Conservation (phyloP, 2,113 vertebrate species). For the Lepisosteus oculatus region DNA sequence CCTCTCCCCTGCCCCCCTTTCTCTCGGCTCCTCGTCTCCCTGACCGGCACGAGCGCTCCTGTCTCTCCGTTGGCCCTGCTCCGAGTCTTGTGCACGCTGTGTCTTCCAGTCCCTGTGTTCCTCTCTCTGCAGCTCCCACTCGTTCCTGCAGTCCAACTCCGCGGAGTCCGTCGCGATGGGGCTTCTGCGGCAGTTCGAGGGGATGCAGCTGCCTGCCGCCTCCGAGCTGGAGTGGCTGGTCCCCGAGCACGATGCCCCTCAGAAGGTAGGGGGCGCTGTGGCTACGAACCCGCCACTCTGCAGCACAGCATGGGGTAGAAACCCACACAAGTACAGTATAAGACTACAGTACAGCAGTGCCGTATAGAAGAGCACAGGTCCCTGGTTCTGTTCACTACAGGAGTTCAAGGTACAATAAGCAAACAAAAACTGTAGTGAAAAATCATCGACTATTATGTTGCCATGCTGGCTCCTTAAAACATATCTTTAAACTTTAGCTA, state of each 20-base stretch:
- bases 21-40: too few relatives aligned
- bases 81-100: not conserved
- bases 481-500: too few relatives aligned
- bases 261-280: constrained; percentile 75
- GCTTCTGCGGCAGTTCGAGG: constrained; percentile 92
- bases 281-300: too few relatives aligned
- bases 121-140: constrained; percentile 65
- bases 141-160: constrained; percentile 87
- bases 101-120: not conserved
- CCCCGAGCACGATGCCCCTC: constrained; percentile 89
- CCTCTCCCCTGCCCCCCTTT: not conserved
- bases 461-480: too few relatives aligned
- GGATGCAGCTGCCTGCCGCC: constrained; percentile 95
- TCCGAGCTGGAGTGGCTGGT: constrained; percentile 96
- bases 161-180: constrained; percentile 97
- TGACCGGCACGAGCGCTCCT: not conserved
- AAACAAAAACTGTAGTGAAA: too few relatives aligned
- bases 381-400: not conserved
- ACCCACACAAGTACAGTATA: too few relatives aligned
- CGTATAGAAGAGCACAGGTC: not conserved
- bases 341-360: too few relatives aligned
- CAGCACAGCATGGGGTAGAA: too few relatives aligned
- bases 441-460: too few relatives aligned
- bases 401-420: too few relatives aligned
- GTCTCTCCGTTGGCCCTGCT: not conserved